Conservation (phyloP, 2,113 vertebrate species). For the Prietella phreatophila region DNA sequence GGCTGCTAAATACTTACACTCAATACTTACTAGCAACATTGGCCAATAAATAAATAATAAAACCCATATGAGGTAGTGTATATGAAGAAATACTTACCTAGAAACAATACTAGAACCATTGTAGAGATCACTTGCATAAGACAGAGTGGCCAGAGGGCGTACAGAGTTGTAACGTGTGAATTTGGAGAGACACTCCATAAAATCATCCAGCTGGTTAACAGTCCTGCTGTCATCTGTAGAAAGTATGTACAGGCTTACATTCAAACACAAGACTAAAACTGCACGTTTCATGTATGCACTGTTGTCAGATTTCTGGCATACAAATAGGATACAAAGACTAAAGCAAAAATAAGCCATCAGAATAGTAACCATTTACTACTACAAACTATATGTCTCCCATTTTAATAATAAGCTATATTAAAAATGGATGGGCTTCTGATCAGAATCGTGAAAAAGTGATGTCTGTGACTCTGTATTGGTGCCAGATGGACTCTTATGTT, state of each 20-base stretch:
- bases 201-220: slow-evolving; percentile 94
- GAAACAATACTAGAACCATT: slow-evolving; percentile 99
- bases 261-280: background rate
- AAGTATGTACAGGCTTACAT: slow-evolving; percentile 27
- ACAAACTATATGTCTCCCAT: no score
- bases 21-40: background rate
- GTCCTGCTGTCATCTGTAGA: slow-evolving; percentile 89
- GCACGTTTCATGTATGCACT: background rate
- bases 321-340: background rate
- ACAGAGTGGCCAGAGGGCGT: slow-evolving; percentile 90
- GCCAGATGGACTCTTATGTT: no score
- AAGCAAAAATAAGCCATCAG: background rate
- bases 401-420: no score
- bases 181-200: slow-evolving; percentile 97
- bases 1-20: background rate
- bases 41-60: background rate
- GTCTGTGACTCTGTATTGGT: no score
- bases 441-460: no score
- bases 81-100: slow-evolving; percentile 77
- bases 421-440: no score
- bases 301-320: background rate
- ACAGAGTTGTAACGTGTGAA: slow-evolving; percentile 98
- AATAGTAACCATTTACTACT: background rate
- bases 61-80: background rate
- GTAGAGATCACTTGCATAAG: slow-evolving; percentile 97